Conservation (phyloP, 2,888 invertebrate species). For the Drosophila koepferae region DNA sequence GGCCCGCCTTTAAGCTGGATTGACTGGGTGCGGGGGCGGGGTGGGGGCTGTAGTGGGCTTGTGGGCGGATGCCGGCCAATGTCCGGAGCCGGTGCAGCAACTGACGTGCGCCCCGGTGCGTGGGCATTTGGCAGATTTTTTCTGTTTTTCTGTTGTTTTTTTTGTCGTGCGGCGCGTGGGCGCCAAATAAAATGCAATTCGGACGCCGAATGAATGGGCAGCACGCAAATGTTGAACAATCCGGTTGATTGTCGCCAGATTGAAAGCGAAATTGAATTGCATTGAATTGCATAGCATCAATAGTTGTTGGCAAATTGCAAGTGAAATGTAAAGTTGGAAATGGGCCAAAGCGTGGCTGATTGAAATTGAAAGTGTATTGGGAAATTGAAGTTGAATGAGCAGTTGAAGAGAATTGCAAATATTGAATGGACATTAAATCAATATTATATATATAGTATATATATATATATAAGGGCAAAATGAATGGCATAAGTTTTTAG, state of each 20-base stretch:
- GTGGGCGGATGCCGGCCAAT: slow-evolving; percentile 43
- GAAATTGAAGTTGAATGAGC: neutral
- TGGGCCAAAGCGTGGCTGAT: neutral
- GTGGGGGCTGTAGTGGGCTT: neutral
- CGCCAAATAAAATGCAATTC: slow-evolving; percentile 43
- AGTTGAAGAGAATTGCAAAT: neutral
- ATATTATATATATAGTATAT: neutral
- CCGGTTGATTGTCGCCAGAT: slow-evolving; percentile 8
- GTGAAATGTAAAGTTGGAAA: slow-evolving; percentile 4
- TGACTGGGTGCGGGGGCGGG: neutral
- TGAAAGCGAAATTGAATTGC: slow-evolving; percentile 20
- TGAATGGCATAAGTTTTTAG: neutral
- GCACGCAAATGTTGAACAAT: slow-evolving; percentile 26
- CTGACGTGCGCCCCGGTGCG: slow-evolving; percentile 28
- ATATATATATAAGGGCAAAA: no score
- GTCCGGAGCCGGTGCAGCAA: slow-evolving; percentile 29
- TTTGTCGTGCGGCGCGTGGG: slow-evolving; percentile 51
- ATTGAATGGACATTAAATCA: neutral
- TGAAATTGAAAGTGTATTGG: slow-evolving; percentile 3
- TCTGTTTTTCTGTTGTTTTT: neutral
- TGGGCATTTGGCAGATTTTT: slow-evolving; percentile 51
- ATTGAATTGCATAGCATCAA: slow-evolving; percentile 8
- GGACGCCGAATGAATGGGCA: slow-evolving; percentile 21
- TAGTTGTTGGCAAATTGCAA: slow-evolving; percentile 1
- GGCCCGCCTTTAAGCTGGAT: slow-evolving; percentile 3